These are phyloP conservation scores for Julus scandinavius DNA, from an alignment of 2,888 invertebrate species.

Conservation along the genomic window DNA sequence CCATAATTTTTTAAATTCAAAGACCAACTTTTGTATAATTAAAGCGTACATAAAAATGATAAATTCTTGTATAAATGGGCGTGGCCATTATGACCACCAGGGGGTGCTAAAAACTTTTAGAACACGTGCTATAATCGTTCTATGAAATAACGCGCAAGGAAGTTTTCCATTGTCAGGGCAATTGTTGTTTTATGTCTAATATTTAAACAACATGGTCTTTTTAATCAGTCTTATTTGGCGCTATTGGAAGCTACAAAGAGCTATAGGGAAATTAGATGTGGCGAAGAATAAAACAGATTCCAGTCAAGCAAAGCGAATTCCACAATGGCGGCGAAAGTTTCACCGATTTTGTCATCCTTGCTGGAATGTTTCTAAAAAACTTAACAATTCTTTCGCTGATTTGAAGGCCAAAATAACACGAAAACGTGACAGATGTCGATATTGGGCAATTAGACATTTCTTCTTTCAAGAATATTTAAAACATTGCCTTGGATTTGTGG, in stretches of 20 bases:
- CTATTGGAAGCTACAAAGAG: conserved; percentile 23
- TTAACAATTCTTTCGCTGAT: not conserved
- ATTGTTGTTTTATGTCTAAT: not conserved
- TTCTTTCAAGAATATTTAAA: not conserved
- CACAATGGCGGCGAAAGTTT: not conserved
- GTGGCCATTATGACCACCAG: no score
- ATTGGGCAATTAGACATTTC: not conserved
- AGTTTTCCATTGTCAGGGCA: no score
- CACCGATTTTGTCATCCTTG: not conserved
- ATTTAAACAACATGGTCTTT: not conserved
- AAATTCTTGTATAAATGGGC: no score
- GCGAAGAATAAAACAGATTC: not conserved
- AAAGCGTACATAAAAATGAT: no score
- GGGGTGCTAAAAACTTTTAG: no score
- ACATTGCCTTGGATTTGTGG: conserved; percentile 8
- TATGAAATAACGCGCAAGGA: no score
- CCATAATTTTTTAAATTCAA: no score
- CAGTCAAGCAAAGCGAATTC: not conserved
- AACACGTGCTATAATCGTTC: no score
- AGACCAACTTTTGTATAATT: no score
- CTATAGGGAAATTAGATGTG: not conserved
- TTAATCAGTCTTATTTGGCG: conserved; percentile 21
- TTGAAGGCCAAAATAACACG: not conserved
- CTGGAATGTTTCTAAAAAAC: not conserved
- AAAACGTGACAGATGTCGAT: not conserved